phyloP scores from a whole-genome alignment of 2,888 invertebrate species.

The Hanleya hanleyi region DNA sequence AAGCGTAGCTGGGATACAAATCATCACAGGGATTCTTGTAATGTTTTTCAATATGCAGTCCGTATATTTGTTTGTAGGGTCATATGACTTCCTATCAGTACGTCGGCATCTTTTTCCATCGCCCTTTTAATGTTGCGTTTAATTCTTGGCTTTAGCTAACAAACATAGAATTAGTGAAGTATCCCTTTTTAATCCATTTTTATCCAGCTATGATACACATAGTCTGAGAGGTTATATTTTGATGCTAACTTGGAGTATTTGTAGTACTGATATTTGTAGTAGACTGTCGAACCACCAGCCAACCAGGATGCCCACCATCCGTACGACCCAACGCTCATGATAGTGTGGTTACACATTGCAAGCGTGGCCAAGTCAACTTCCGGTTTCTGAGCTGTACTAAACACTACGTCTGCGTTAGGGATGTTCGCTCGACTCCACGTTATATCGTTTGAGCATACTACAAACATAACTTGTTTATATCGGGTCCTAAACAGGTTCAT shows the following conservation, averaged over 20 bases:
- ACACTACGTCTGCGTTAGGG: background rate
- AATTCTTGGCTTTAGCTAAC: too few relatives aligned
- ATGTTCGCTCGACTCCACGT: conserved; percentile 41
- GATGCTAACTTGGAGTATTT: background rate
- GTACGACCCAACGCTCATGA: conserved; percentile 68
- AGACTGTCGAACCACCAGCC: conserved; percentile 51
- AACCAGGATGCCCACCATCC: conserved; percentile 68
- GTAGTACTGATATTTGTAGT: conserved; percentile 14
- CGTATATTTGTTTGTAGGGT: too few relatives aligned
- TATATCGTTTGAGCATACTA: conserved; percentile 48
- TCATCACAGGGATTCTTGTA: too few relatives aligned
- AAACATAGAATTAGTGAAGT: too few relatives aligned
- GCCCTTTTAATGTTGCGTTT: too few relatives aligned
- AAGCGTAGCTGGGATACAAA: too few relatives aligned
- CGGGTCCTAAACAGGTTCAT: conserved; percentile 42
- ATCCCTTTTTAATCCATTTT: background rate
- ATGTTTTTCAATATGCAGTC: too few relatives aligned
- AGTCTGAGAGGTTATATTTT: conserved; percentile 5
- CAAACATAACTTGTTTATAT: conserved; percentile 37
- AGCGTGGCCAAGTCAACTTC: conserved; percentile 47
- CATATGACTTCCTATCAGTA: too few relatives aligned
- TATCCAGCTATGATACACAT: background rate
- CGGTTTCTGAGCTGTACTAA: conserved; percentile 25
- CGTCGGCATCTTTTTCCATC: too few relatives aligned
- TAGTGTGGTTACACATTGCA: conserved; percentile 72